phyloP scores from a whole-genome alignment of 2,888 invertebrate genomes.

The Leptinotarsa juncta region DNA sequence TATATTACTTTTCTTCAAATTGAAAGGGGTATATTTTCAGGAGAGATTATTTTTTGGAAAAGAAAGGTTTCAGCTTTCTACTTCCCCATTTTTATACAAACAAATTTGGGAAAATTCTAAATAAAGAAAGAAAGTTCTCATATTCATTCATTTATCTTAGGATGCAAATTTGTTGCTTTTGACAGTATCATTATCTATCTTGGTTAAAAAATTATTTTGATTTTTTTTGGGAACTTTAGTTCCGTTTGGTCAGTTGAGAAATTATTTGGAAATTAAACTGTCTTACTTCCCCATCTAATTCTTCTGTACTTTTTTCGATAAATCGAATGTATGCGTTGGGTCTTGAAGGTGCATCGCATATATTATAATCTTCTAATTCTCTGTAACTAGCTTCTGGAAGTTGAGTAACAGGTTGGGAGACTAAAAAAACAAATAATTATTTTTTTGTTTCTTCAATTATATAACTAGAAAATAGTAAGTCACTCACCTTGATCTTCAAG shows the following conservation, averaged over 20 bases:
- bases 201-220: not conserved
- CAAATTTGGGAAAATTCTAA: no score
- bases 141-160: no score
- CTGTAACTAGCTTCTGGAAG: slow-evolving; percentile 77
- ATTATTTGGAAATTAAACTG: not conserved
- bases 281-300: slow-evolving; percentile 83
- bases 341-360: slow-evolving; percentile 84
- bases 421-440: slow-evolving; percentile 2
- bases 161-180: no score
- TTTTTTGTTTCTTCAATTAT: not conserved
- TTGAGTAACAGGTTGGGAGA: slow-evolving; percentile 26
- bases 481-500: slow-evolving; percentile 60
- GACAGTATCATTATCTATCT: not conserved
- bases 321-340: slow-evolving; percentile 93
- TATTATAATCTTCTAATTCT: slow-evolving; percentile 81
- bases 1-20: no score
- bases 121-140: no score
- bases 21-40: no score
- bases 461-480: not conserved
- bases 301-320: slow-evolving; percentile 94
- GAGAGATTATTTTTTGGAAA: no score
- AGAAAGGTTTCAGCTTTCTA: no score
- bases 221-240: not conserved
- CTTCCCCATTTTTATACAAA: no score
- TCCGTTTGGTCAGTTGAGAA: not conserved